Evolutionary conservation across 2,113 vertebrate species (phyloP), one percentile per base, ranked within the genome.

Genomic region (Martes martes): DNA sequence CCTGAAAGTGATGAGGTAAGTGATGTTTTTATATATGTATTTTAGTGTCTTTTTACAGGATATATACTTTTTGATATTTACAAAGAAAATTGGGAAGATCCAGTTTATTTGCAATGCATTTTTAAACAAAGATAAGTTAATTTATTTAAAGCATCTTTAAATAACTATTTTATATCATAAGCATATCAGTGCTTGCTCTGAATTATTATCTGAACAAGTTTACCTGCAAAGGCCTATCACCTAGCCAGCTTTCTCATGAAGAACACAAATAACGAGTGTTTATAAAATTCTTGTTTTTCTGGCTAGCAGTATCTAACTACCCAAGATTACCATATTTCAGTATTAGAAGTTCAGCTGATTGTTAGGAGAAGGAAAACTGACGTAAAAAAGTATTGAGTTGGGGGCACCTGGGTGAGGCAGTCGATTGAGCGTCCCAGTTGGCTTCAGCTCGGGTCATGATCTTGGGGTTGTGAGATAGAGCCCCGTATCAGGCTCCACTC

Each of bases 1-100:
- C 99, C 99, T 33, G 98, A 99, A 90, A 99, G 99, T 96, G 98
- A 99, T 3, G 99, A 99, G 98, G 99, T 99, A 97, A 98, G 98
- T 98, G 65, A 87, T 76, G 1, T 89, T 97, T 96, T 42, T 57
- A 73, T 73, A 39, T 61, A 57, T 33, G 3, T 85, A 16, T 74
- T 85, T 52, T 63, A 85, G 31, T 94, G 76, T 74, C 8, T 76
- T 87, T 92, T 86, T 89, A 36, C 16, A 59, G 16, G 4, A 91
- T 87, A 96, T 52, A 36, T 23, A 47, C 33, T 81, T 91, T 89
- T 28, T 1, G 82, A 33, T 86, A 87, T 1, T 86, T 76, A 63
- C 73, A 71, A 92, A 95, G 86, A 79, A 97, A 98, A 74, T 89
- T 85, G 42, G 7, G 31, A 82, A 85, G 36, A 52, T 91, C 45